Percentiles rank a stretch among this genome's conserved stretches.
phyloP scores from a whole-genome alignment of 2,797 vertebrate genomes.

The Potorous gilbertii region DNA sequence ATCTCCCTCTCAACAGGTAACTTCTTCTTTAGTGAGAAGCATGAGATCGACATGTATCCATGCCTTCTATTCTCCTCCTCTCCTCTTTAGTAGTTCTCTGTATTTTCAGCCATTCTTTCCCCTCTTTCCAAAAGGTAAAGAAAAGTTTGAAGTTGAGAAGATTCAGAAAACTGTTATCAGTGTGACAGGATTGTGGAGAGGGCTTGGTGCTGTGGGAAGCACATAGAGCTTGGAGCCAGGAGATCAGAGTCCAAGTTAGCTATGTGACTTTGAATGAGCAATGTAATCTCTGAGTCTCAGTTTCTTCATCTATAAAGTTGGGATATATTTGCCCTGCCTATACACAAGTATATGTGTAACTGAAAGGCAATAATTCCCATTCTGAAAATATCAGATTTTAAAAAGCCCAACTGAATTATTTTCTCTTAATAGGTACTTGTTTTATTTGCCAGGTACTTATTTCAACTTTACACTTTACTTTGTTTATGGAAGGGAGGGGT shows the following conservation, averaged over 20 bases:
- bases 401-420: not conserved
- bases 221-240: not conserved
- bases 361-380: not conserved
- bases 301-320: not conserved
- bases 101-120: not conserved
- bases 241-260: not conserved
- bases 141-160: slow-evolving; percentile 27
- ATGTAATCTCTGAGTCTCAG: not conserved
- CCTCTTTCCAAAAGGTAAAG: not conserved
- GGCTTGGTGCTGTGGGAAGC: not conserved
- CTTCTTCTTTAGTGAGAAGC: not conserved
- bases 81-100: not conserved
- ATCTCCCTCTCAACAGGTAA: not conserved
- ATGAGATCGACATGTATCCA: no score
- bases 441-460: not conserved
- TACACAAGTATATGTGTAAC: not conserved
- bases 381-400: not conserved
- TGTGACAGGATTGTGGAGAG: not conserved
- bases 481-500: not conserved
- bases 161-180: not conserved
- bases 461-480: not conserved
- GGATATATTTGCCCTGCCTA: not conserved
- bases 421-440: not conserved
- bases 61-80: not conserved
- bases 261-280: not conserved